These are phyloP conservation scores for Aradus depressus DNA, from an alignment of 2,888 invertebrate genomes.

Conservation along the genomic window DNA sequence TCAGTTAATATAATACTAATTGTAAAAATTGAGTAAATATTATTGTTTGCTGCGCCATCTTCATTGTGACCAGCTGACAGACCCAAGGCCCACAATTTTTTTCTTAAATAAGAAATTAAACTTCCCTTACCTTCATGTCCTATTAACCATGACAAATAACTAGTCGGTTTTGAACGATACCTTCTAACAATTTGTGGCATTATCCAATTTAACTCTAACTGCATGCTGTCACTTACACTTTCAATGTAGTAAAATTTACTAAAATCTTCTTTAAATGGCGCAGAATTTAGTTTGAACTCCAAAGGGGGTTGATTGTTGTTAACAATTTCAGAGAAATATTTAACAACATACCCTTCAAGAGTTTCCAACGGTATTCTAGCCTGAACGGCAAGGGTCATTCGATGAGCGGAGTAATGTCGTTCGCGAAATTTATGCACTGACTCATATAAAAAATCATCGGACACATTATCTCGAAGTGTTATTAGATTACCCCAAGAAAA, in stretches of 20 bases:
- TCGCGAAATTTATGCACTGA: constrained; percentile 61
- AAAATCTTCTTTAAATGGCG: constrained; percentile 52
- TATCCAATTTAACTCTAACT: constrained; percentile 52
- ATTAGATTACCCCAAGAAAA: constrained; percentile 78
- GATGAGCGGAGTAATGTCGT: constrained; percentile 72
- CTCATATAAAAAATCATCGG: constrained; percentile 55
- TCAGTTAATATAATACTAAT: constrained; percentile 65
- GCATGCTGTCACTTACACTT: constrained; percentile 57
- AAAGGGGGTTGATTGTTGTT: constrained; percentile 50
- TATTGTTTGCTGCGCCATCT: constrained; percentile 63
- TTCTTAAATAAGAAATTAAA: constrained; percentile 61
- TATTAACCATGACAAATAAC: constrained; percentile 65
- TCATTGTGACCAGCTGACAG: constrained; percentile 60
- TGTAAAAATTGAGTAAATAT: constrained; percentile 53
- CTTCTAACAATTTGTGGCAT: constrained; percentile 49
- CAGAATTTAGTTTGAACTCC: constrained; percentile 45
- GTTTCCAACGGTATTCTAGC: constrained; percentile 51
- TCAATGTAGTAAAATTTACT: constrained; percentile 60
- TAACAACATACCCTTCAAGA: constrained; percentile 51
- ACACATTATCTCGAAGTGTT: constrained; percentile 55
- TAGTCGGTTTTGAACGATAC: constrained; percentile 64
- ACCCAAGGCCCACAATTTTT: constrained; percentile 65
- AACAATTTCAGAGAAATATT: constrained; percentile 56
- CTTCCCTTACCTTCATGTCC: constrained; percentile 81
- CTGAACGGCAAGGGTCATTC: constrained; percentile 65